These are phyloP conservation scores for Megaceryle alcyon DNA, from an alignment of 2,797 vertebrate species.

Conservation along the genomic window DNA sequence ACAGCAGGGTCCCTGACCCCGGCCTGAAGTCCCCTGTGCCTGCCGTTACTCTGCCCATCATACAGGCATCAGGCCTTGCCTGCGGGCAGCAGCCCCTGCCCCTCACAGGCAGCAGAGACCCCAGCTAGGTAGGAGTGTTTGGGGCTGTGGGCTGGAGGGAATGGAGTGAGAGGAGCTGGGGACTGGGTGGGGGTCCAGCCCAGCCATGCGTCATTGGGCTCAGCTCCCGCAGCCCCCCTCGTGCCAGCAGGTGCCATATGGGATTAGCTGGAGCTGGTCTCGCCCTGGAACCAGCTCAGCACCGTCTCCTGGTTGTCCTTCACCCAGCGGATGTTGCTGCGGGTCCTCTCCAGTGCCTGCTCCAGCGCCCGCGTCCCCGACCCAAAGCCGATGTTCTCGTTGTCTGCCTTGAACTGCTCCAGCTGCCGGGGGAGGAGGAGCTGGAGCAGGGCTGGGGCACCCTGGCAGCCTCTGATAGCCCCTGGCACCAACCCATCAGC, in stretches of 20 bases:
- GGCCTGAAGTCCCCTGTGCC: not conserved
- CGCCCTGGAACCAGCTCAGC: conserved; percentile 79
- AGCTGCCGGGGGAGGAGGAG: conserved; percentile 63
- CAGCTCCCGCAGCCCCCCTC: not conserved
- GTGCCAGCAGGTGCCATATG: accelerated
- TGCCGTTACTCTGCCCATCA: not conserved
- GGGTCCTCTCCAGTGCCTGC: conserved; percentile 90
- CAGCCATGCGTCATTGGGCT: accelerated
- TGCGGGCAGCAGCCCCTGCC: not conserved
- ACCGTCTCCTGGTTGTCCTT: conserved; percentile 80
- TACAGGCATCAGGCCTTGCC: not conserved
- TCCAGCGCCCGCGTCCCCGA: conserved; percentile 87
- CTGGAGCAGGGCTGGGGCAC: not conserved
- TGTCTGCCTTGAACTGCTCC: conserved; percentile 85
- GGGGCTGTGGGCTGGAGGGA: accelerated
- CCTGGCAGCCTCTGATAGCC: not conserved
- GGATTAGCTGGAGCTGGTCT: not conserved
- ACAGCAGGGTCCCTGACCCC: not conserved
- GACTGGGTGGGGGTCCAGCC: accelerated
- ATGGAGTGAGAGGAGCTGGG: accelerated
- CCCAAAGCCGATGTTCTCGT: conserved; percentile 86
- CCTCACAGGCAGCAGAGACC: not conserved
- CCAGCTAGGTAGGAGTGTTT: accelerated
- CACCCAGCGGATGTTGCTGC: conserved; percentile 91
- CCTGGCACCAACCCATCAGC: no score